These are phyloP conservation scores for Protosalanx chinensis DNA, from an alignment of 2,797 vertebrate genomes.

Conservation along the genomic window DNA sequence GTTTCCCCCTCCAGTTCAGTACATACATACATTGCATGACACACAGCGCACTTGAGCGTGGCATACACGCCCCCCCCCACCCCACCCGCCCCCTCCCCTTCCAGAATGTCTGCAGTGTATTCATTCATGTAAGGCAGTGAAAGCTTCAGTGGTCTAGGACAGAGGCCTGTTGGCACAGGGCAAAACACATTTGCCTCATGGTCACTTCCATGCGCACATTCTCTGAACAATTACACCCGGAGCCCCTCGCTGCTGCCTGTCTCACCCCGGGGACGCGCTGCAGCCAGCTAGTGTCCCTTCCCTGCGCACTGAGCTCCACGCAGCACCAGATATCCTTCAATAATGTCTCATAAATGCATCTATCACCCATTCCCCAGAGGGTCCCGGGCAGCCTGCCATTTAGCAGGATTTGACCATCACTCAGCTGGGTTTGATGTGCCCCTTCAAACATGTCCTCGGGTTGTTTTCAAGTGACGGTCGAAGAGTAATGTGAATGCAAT, in stretches of 20 bases:
- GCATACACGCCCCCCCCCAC: too few species aligned
- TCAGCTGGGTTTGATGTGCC: neutral
- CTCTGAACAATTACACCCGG: constrained; percentile 39
- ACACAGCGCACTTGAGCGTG: constrained; percentile 45
- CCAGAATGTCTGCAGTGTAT: constrained; percentile 34
- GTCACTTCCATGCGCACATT: constrained; percentile 51
- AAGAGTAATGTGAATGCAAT: constrained; percentile 44
- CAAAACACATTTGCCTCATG: constrained; percentile 59
- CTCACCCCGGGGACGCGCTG: constrained; percentile 16
- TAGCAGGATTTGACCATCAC: constrained; percentile 23
- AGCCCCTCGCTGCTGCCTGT: constrained; percentile 37
- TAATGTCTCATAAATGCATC: constrained; percentile 4
- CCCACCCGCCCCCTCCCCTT: neutral
- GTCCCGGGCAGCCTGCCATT: neutral
- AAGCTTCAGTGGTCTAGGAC: constrained; percentile 43
- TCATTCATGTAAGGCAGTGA: constrained; percentile 52
- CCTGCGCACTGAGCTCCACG: constrained; percentile 6
- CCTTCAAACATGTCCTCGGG: constrained; percentile 17
- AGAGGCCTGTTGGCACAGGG: constrained; percentile 49
- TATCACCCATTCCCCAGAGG: neutral
- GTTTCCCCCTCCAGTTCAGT: constrained; percentile 15
- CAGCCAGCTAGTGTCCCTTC: constrained; percentile 3
- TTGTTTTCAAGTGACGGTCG: constrained; percentile 44
- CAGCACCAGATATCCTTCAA: constrained; percentile 17
- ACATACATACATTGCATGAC: constrained; percentile 37